phyloP scores from a whole-genome alignment of 2,888 invertebrate genomes.

The Dugesia japonica region DNA sequence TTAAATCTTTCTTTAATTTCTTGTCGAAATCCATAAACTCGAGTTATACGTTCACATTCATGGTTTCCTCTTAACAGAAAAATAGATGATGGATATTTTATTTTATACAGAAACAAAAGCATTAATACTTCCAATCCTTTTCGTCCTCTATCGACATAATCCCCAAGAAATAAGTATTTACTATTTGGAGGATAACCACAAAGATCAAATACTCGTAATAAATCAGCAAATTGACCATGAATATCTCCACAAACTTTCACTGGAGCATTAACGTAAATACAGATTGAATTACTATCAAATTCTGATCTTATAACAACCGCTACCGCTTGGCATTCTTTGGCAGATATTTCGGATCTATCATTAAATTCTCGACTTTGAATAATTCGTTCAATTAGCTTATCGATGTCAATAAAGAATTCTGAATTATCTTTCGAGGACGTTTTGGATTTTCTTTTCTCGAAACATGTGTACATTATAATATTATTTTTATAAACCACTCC shows the following conservation, averaged over 20 bases:
- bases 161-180: conserved; percentile 30
- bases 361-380: background rate
- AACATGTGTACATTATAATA: background rate
- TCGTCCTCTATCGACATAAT: conserved; percentile 30
- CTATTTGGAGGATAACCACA: conserved; percentile 29
- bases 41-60: conserved; percentile 28
- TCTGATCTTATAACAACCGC: conserved; percentile 9
- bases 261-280: conserved; percentile 26
- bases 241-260: conserved; percentile 32
- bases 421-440: background rate
- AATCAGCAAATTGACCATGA: conserved; percentile 33
- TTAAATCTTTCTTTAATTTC: conserved; percentile 33
- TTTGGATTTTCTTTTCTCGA: background rate
- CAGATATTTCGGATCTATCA: background rate
- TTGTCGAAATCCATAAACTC: conserved; percentile 32
- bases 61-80: conserved; percentile 33
- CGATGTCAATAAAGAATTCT: background rate
- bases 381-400: background rate
- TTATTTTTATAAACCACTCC: background rate
- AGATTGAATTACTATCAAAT: background rate
- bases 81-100: conserved; percentile 28
- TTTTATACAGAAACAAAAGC: conserved; percentile 29
- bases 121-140: conserved; percentile 28
- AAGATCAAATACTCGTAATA: conserved; percentile 28
- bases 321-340: background rate